Base-by-base conservation (phyloP, 1,140 invertebrate species). In the Chironomus tepperi region DNA sequence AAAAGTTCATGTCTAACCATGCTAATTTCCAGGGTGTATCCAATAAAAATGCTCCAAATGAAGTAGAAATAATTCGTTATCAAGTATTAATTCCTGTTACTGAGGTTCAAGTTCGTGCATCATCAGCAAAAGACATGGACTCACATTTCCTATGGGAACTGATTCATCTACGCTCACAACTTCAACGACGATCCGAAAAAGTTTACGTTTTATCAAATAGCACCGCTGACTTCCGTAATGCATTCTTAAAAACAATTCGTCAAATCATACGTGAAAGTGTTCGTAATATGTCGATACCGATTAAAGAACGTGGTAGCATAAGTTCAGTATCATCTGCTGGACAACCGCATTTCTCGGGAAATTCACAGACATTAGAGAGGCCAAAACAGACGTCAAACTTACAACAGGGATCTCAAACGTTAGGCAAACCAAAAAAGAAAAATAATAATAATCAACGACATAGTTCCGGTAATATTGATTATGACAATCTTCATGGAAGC, bases 121-220 rank as follows among this genome's bases (percentile, higher is more conserved):
- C 91, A 19, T 94, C 93, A 1, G 91, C 93, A 70, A 94, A 95
- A 80, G 94, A 97, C 80, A 94, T 95, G 89, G 95, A 97, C 79
- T 92, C 91, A 43, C 94, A 97, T 84, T 97, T 95, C 86, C 87
- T 97, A 73, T 98, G 96, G 96, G 96, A 98, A 83, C 87, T 98
- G 74, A 95, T 98, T 77, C 96, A 98, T 83, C 86, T 97, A 75
- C 88, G 95, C 78, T 96, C 93, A 81, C 95, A 97, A 83, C 86
- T 95, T 75, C 94, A 97, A 80, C 89, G 95, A 75, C 88, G 96
- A 77, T 96, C 95, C 15, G 96, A 98, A 84, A 98, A 98, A 85
- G 91, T 98, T 76, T 98, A 98, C 82, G 94, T 98, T 77, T 87
- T 98, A 76, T 97, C 95, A 9, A 98, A 98, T 85, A 97, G 95